Conservation (phyloP, 2,113 vertebrate species). For the Thymallus thymallus region DNA sequence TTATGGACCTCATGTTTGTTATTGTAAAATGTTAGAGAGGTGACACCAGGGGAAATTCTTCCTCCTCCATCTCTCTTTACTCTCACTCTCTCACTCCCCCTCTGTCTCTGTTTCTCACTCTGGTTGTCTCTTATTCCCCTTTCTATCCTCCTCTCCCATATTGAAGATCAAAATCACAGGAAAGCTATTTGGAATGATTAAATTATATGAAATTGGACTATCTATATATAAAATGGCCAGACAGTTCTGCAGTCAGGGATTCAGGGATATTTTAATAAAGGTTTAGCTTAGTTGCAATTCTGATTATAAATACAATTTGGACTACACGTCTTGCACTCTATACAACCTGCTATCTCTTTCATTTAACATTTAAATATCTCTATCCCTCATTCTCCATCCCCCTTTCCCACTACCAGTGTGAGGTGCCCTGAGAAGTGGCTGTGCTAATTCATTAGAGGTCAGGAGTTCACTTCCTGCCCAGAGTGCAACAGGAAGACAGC, state of each 20-base stretch:
- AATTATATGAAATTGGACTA: too few species aligned
- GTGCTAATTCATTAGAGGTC: conserved; percentile 56
- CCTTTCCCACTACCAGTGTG: background rate
- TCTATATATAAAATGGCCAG: too few species aligned
- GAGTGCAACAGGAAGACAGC: conserved; percentile 61
- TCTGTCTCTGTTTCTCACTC: background rate
- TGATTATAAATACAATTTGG: background rate
- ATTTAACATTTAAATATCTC: conserved; percentile 3
- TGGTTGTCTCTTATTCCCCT: background rate
- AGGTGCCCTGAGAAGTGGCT: conserved; percentile 31
- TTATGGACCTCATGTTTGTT: conserved; percentile 36
- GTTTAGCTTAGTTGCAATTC: background rate
- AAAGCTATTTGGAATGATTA: too few species aligned
- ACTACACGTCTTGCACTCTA: background rate
- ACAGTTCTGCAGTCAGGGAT: background rate
- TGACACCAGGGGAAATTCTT: conserved; percentile 1
- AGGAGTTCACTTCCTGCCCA: conserved; percentile 64
- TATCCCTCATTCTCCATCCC: background rate
- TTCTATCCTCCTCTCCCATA: background rate
- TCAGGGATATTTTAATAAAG: background rate
- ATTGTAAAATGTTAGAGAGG: conserved; percentile 29
- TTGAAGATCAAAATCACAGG: too few species aligned
- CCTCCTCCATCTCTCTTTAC: background rate
- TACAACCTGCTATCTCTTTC: background rate
- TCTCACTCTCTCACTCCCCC: background rate